Evolutionary conservation across 2,113 vertebrate genomes (phyloP).

Genomic region (Chloropsis cyanopogon): DNA sequence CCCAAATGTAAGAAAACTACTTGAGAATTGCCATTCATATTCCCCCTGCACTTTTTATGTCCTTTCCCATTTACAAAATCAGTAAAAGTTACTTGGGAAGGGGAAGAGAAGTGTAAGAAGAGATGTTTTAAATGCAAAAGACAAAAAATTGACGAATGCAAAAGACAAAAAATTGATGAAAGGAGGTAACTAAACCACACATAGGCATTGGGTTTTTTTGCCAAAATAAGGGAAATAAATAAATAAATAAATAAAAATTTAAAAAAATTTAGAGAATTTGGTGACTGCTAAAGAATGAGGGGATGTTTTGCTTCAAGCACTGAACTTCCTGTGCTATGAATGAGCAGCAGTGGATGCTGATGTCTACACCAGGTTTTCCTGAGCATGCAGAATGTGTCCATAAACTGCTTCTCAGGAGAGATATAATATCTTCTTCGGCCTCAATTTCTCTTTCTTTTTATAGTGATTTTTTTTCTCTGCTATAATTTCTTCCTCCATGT

Average conservation of each 20-base stretch:
- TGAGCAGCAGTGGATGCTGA: neutral
- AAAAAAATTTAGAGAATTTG: neutral
- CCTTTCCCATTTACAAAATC: neutral
- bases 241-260: neutral
- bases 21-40: neutral
- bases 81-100: neutral
- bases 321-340: neutral
- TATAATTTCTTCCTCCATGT: neutral
- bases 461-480: neutral
- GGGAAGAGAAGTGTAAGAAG: neutral
- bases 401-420: neutral
- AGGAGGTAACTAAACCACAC: neutral
- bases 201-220: neutral
- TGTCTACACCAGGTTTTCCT: neutral
- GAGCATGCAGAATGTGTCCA: neutral
- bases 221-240: neutral
- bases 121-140: neutral
- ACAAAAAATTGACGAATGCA: no score
- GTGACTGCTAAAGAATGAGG: neutral
- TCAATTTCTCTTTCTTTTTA: neutral
- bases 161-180: neutral
- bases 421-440: accelerated
- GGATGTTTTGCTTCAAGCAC: neutral
- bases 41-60: neutral
- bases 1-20: neutral